phyloP scores from a whole-genome alignment of 2,888 invertebrate species.

The Monopis laevigella region DNA sequence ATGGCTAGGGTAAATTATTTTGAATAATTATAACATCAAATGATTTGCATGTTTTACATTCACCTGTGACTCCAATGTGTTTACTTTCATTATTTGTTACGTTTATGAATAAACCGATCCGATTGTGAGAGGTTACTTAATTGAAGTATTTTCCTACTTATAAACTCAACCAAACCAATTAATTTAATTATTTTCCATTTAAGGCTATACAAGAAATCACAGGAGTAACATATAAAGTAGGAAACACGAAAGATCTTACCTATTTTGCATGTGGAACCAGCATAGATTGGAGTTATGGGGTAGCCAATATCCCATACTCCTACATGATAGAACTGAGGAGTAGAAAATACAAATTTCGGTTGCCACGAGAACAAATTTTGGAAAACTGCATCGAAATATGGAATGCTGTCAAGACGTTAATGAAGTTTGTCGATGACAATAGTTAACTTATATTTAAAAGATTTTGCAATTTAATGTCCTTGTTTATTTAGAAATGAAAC shows the following conservation, averaged over 20 bases:
- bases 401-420: slow-evolving; percentile 40
- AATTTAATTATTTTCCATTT: slow-evolving; percentile 19
- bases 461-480: too few species aligned
- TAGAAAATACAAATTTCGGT: slow-evolving; percentile 38
- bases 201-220: slow-evolving; percentile 48
- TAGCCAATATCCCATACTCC: slow-evolving; percentile 52
- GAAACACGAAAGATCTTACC: slow-evolving; percentile 51
- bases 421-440: slow-evolving; percentile 41
- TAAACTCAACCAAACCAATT: background rate
- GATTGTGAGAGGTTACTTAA: background rate
- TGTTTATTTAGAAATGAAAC: background rate
- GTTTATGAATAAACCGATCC: background rate
- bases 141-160: background rate
- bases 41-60: background rate
- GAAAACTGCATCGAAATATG: slow-evolving; percentile 44
- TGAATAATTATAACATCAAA: background rate
- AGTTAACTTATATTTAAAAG: too few species aligned
- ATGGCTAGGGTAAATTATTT: slow-evolving; percentile 48
- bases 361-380: slow-evolving; percentile 46
- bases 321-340: slow-evolving; percentile 54
- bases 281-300: slow-evolving; percentile 53
- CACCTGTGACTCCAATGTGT: background rate
- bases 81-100: background rate
- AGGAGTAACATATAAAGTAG: slow-evolving; percentile 50
- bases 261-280: slow-evolving; percentile 55